Base-by-base conservation (phyloP, 1,140 invertebrate species). In the Magallana ariakensis region DNA sequence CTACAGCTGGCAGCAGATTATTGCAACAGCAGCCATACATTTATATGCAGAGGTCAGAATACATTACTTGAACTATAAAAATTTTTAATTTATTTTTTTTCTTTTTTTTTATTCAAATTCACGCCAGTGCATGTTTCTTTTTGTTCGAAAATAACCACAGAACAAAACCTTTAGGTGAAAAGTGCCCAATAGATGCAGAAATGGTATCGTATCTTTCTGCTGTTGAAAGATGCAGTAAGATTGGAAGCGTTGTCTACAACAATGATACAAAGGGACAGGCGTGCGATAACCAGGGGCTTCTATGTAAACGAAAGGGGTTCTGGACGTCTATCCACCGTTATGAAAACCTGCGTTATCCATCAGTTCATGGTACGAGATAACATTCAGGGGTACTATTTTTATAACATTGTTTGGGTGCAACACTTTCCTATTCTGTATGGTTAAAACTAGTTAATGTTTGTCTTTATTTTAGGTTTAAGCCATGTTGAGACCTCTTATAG, bases 261-360 rank as follows among this genome's bases (percentile, higher is more conserved):
- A 26, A 70, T 33, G n/a, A 19, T 11, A 33, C 8, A 11, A 26
- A 26, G 33, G 11, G 66, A 22, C 19, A 11, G 13, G 6, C 33
- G 4, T 70, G 66, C 33, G 66, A 7, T 13, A 26, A 26, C 13
- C 22, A 13, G 1, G 66, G 10, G 10, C 8, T 26, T 4, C 0
- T 70, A 26, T 70, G 33, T 22, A 19, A 70, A 5, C 22, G 13
- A 6, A 70, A 70, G 33, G 66, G 66, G 22, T 70, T 70, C 66
- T 70, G 66, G 66, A 70, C 66, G 19, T 70, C 66, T 11, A 26
- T 70, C 13, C 22, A 70, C 33, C 66, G 66, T 70, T 70, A 70
- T 70, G 66, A 70, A 26, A 19, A 70, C 11, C 13, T 70, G 33
- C 33, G 1, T 46, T 46, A 46, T 5, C 33, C 33, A 5, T 46